phyloP scores from a whole-genome alignment of 1,140 invertebrate species.

The Brachionus rotundiformis region DNA sequence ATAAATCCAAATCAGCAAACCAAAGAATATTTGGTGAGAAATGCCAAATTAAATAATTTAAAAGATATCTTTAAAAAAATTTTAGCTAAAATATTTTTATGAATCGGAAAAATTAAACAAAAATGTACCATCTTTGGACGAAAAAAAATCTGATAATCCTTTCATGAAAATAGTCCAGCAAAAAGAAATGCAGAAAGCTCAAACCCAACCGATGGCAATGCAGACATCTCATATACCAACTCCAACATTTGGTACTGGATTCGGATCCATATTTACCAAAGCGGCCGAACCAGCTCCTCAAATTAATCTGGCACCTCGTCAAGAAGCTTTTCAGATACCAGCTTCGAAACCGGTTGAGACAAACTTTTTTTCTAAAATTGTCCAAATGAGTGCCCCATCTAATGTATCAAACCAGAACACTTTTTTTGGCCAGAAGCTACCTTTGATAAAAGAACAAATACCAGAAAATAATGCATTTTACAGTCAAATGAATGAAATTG shows the following conservation, averaged over 20 bases:
- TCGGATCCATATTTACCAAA: background rate
- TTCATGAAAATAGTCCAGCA: slow-evolving; percentile 35
- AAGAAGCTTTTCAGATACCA: background rate
- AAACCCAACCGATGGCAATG: too few relatives aligned
- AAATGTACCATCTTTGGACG: background rate
- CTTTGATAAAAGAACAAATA: background rate
- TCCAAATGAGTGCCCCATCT: background rate
- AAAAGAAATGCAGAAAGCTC: background rate
- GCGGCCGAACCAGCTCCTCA: background rate
- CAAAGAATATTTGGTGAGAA: slow-evolving; percentile 40
- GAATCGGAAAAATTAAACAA: slow-evolving; percentile 5
- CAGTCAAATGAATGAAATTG: background rate
- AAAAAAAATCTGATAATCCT: too few relatives aligned
- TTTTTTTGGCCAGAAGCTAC: background rate
- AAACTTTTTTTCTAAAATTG: slow-evolving; percentile 16
- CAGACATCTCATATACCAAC: background rate
- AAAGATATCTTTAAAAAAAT: too few relatives aligned
- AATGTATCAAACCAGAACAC: background rate
- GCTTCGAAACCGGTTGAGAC: background rate
- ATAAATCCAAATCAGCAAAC: slow-evolving; percentile 27
- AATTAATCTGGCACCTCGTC: background rate
- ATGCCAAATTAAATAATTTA: too few relatives aligned
- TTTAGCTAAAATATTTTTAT: slow-evolving; percentile 25
- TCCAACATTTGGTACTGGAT: background rate
- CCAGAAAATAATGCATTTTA: background rate